Evolutionary conservation across 2,113 vertebrate genomes (phyloP).

Genomic region (Machaerirhynchus nigripectus): DNA sequence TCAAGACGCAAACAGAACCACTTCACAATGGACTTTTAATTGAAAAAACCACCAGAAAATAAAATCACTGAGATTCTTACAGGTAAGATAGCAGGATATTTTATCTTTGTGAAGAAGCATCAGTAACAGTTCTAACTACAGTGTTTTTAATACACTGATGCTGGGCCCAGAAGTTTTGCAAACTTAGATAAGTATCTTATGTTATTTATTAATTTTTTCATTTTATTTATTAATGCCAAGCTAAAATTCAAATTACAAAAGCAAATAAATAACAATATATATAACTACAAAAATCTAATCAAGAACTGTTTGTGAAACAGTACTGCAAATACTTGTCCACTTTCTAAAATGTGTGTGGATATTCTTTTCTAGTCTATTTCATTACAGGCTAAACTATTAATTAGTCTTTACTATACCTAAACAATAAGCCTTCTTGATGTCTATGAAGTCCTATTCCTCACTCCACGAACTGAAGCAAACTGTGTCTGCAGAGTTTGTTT

Average conservation of each 20-base stretch:
- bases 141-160: background rate
- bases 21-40: background rate
- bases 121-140: background rate
- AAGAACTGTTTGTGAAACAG: background rate
- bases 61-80: background rate
- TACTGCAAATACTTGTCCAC: background rate
- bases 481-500: conserved; percentile 2
- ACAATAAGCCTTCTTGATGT: background rate
- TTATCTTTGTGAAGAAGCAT: background rate
- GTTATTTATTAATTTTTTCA: background rate
- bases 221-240: background rate
- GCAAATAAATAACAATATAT: background rate
- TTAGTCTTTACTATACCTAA: conserved; percentile 10
- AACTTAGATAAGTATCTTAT: background rate
- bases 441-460: background rate
- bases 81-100: background rate
- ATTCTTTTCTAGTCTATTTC: background rate
- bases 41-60: background rate
- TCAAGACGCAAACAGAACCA: background rate
- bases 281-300: background rate
- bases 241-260: background rate
- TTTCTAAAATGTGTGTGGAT: background rate
- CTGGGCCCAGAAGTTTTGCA: background rate
- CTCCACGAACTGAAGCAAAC: background rate
- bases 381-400: background rate